A percentile compares a stretch with the other conserved stretches of the same genome.
These are phyloP conservation scores for Lampris megalopsis DNA, from an alignment of 2,113 vertebrate genomes.

Conservation along the genomic window DNA sequence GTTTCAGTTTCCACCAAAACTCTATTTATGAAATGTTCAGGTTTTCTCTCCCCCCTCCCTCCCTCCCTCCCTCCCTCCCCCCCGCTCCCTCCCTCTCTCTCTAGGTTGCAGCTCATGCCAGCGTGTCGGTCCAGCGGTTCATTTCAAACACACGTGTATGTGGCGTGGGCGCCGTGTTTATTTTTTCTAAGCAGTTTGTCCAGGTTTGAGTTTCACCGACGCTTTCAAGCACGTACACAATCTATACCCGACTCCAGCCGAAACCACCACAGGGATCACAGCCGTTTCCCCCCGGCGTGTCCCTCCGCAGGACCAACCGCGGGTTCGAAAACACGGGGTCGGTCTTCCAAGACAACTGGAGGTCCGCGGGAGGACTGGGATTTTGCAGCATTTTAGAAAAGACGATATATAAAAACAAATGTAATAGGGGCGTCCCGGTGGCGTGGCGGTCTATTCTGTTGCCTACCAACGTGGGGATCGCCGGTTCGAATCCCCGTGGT, in stretches of 20 bases:
- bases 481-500: no score
- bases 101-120: constrained; percentile 45
- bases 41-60: no score
- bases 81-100: constrained; percentile 50
- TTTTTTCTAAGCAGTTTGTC: constrained; percentile 69
- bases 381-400: constrained; percentile 32
- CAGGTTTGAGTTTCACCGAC: constrained; percentile 69
- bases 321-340: constrained; percentile 37
- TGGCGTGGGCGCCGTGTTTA: constrained; percentile 64
- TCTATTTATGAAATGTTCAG: constrained; percentile 58
- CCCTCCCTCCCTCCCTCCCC: not conserved
- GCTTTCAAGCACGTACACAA: constrained; percentile 64
- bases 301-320: constrained; percentile 41
- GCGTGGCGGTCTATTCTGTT: no score
- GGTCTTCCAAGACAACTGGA: constrained; percentile 53
- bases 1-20: constrained; percentile 56
- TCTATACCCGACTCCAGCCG: constrained; percentile 46
- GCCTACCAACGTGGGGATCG: no score
- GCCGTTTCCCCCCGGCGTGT: constrained; percentile 56
- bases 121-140: constrained; percentile 55
- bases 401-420: not conserved
- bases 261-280: constrained; percentile 59
- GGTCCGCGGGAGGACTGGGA: constrained; percentile 35
- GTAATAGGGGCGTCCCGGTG: no score
- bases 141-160: constrained; percentile 74